Conservation (phyloP, 2,113 vertebrate species). For the Rhinopomastus cyanomelas region DNA sequence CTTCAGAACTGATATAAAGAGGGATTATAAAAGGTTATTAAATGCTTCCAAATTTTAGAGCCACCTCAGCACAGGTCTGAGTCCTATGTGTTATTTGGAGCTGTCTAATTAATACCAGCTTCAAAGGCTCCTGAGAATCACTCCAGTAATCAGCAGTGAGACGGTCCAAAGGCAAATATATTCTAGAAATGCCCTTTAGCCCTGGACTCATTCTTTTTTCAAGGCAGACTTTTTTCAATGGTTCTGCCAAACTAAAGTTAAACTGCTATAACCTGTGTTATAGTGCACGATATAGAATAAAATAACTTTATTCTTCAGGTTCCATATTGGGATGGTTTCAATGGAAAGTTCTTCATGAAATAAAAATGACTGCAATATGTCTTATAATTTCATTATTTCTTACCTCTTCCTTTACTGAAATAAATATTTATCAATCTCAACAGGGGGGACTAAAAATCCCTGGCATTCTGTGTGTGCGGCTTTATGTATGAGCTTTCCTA, state of each 20-base stretch:
- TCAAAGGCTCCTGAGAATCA: background rate
- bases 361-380: slow-evolving; percentile 34
- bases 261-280: background rate
- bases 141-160: background rate
- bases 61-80: background rate
- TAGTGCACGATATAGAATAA: background rate
- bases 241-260: background rate
- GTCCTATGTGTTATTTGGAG: background rate
- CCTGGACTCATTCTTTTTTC: background rate
- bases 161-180: background rate
- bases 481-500: slow-evolving; percentile 47
- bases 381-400: slow-evolving; percentile 42
- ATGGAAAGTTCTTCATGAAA: background rate
- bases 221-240: background rate
- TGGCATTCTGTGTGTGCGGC: slow-evolving; percentile 20
- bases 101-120: background rate
- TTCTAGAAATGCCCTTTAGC: background rate
- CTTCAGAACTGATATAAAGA: background rate
- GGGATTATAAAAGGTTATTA: background rate
- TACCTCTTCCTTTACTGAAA: slow-evolving; percentile 17
- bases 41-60: background rate
- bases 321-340: background rate
- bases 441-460: slow-evolving; percentile 24
- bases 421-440: slow-evolving; percentile 57
- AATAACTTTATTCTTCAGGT: background rate